Evolutionary conservation across 1,140 invertebrate genomes (phyloP).

Genomic region (Eumeta japonica): DNA sequence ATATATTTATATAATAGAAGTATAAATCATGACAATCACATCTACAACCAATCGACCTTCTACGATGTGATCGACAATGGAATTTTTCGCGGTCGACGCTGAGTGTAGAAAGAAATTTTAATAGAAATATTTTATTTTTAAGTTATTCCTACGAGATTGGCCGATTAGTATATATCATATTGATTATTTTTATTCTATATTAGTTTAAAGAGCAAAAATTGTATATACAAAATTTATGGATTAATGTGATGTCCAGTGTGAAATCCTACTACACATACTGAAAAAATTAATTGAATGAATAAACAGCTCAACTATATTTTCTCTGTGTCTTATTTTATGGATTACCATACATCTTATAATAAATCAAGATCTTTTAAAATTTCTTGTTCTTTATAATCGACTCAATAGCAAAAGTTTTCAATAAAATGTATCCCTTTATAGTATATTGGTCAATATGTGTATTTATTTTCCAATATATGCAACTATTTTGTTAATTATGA

Average conservation of each 20-base stretch:
- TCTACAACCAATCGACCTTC: background rate
- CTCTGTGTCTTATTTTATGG: constrained; percentile 14
- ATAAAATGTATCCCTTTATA: constrained; percentile 3
- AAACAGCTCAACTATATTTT: constrained; percentile 18
- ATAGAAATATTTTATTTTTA: no score
- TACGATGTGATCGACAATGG: background rate
- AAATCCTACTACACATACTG: constrained; percentile 30
- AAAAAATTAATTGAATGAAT: constrained; percentile 12
- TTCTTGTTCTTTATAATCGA: no score
- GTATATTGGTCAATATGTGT: constrained; percentile 7
- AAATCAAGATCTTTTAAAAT: no score
- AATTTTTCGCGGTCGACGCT: background rate
- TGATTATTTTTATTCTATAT: background rate
- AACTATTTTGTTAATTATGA: constrained; percentile 3
- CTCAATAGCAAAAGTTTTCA: no score
- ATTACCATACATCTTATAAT: no score
- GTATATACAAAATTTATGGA: no score
- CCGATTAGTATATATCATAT: constrained; percentile 2
- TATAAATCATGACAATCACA: constrained; percentile 3
- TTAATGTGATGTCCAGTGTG: constrained; percentile 32
- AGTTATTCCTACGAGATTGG: constrained; percentile 7
- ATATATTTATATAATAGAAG: background rate
- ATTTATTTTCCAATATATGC: constrained; percentile 6
- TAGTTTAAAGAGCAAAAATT: constrained; percentile 7
- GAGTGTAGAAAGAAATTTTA: no score